Evolutionary conservation across 2,797 vertebrate species (phyloP), one percentile per base, ranked within the genome.

Genomic region (Typhlichthys eigenmanni): DNA sequence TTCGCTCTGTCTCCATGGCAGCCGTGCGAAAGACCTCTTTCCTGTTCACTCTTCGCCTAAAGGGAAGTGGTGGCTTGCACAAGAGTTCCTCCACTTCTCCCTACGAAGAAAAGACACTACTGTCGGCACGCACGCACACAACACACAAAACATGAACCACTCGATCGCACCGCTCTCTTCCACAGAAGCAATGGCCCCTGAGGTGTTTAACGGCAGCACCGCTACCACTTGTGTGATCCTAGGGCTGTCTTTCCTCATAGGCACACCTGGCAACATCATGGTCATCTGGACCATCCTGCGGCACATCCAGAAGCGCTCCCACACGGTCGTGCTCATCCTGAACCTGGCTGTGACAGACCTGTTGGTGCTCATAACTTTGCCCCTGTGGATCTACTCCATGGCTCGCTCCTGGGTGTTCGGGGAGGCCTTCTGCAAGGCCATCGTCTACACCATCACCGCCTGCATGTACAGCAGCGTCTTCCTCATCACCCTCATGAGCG

Each of bases 381-480:
- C 95, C 2, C 2, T 95, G 6, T 96, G 95, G 95, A 95, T 96
- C 80, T 95, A 94, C 73, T 93, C 94, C 1, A 71, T 96, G 53
- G 92, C 81, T 0, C 66, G 55, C 14, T 88, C 88, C 1, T 96
- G 95, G 95, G 75, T 94, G 74, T 95, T 95, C 55, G 92, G 93
- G 11, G 64, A 88, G 3, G 55, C 8, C 43, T 64, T 55, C 53
- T 94, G 93, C 71, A 96, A 95, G 84, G 81, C 75, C 16, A 85
- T 95, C 55, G 91, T 92, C 51, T 95, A 91, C 19, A 1, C 94
- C 16, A 91, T 95, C 79, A 87, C 94, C 13, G 89, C 92, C 59
- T 95, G 91, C 68, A 95, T 96, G 94, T 96, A 95, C 62, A 88
- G 91, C 68, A 95, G 95, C 0, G 87, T 96, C 69, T 95, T 96